Evolutionary conservation across 2,113 vertebrate species (phyloP).

Genomic region (Amblyopsis rosae): DNA sequence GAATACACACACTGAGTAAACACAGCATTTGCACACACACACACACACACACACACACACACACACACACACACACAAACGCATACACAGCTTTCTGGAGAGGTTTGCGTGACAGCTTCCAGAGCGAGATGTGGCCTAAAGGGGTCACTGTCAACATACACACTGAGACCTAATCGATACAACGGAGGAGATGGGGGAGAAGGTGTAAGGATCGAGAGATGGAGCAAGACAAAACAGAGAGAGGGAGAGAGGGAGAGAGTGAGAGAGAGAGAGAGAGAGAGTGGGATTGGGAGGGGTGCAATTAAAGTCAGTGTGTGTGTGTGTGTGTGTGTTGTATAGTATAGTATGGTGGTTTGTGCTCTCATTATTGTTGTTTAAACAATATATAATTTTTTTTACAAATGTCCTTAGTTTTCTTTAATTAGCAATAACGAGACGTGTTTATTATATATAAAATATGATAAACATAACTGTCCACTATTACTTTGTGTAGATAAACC

Average conservation of each 20-base stretch:
- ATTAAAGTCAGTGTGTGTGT: not conserved
- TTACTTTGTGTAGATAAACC: too few species aligned
- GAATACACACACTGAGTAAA: too few species aligned
- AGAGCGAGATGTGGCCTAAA: conserved; percentile 59
- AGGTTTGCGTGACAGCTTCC: conserved; percentile 25
- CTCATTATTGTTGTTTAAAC: too few species aligned
- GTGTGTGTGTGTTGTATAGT: not conserved
- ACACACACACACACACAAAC: conserved; percentile 4
- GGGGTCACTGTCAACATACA: conserved; percentile 73
- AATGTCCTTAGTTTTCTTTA: too few species aligned
- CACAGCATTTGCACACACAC: too few species aligned
- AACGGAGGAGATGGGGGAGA: conserved; percentile 1
- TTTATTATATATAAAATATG: too few species aligned
- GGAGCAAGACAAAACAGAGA: conserved; percentile 5
- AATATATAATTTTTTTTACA: too few species aligned
- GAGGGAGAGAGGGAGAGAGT: not conserved
- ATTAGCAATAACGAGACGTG: too few species aligned
- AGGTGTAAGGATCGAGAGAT: conserved; percentile 9
- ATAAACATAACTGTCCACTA: too few species aligned
- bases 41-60: not conserved
- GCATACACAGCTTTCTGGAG: conserved; percentile 22
- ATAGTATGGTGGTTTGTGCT: not conserved
- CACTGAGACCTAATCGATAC: conserved; percentile 55
- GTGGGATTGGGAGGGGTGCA: not conserved
- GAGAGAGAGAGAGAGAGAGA: conserved; percentile 1